Percentiles rank a stretch among this genome's conserved stretches.
Evolutionary conservation across 2,113 vertebrate species (phyloP).

Genomic region (Cettia cetti): DNA sequence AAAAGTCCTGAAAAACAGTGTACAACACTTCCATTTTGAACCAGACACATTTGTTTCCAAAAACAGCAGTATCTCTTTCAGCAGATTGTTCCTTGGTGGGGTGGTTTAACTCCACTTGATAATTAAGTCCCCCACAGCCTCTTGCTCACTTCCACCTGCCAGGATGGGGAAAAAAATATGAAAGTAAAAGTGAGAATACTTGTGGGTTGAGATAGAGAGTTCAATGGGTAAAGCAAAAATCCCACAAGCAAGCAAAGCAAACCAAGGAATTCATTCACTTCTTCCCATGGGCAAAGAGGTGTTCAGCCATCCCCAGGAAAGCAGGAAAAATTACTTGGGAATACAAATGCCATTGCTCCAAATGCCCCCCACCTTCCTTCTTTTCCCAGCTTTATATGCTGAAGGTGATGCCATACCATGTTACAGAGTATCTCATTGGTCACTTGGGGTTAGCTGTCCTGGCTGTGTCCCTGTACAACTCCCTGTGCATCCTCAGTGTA

Average conservation of each 20-base stretch:
- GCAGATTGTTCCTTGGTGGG: neutral
- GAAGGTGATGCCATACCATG: neutral
- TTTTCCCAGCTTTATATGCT: neutral
- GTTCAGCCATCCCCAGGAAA: neutral
- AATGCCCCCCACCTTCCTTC: neutral
- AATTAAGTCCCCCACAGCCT: accelerated
- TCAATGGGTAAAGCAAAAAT: neutral
- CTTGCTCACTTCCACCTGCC: neutral
- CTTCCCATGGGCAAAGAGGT: neutral
- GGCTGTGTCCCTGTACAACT: neutral
- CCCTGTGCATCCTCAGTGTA: neutral
- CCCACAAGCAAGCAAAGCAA: neutral
- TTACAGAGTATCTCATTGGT: neutral
- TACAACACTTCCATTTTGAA: neutral
- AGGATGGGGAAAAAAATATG: neutral
- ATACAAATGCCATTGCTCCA: neutral
- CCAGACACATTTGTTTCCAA: neutral
- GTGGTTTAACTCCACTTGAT: neutral
- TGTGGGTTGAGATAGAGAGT: neutral
- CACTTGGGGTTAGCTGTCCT: neutral
- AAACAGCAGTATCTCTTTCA: neutral
- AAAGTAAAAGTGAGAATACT: neutral
- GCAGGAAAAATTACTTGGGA: neutral
- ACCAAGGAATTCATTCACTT: neutral
- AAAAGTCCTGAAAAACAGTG: neutral